Conservation (phyloP, 2,888 invertebrate genomes). For the Chrysotoxum bicinctum region DNA sequence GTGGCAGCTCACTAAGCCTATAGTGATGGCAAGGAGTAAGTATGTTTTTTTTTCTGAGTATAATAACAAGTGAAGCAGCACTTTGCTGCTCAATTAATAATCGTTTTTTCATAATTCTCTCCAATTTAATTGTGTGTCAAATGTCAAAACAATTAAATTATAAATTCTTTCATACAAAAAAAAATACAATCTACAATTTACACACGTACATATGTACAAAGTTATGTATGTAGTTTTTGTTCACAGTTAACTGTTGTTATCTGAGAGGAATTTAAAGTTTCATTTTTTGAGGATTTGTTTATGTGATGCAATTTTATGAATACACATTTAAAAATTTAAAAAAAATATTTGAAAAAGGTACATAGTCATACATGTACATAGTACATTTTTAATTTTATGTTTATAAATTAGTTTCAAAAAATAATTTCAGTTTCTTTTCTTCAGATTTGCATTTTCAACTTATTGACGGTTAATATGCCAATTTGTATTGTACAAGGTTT, state of each 20-base stretch:
- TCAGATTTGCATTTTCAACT: too few species aligned
- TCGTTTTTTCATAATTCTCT: conserved; percentile 71
- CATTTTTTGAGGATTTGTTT: neutral
- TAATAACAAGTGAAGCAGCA: conserved; percentile 39
- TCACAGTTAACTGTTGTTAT: neutral
- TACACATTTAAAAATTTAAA: neutral
- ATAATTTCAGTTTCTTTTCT: too few species aligned
- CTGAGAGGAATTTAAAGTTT: neutral
- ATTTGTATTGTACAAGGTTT: too few species aligned
- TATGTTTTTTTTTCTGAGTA: neutral
- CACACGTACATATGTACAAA: neutral
- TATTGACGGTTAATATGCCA: too few species aligned
- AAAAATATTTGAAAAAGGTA: neutral
- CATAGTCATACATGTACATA: too few species aligned
- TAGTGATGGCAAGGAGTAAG: neutral
- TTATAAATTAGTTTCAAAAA: too few species aligned
- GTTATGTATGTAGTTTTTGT: neutral
- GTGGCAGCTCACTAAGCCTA: conserved; percentile 14
- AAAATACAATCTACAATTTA: neutral
- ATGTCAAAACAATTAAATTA: conserved; percentile 69
- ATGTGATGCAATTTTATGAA: neutral
- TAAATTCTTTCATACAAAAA: neutral
- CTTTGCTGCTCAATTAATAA: conserved; percentile 67
- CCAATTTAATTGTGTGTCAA: conserved; percentile 73
- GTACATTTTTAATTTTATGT: too few species aligned